Evolutionary conservation across 30 jellyfish, hydroid and myxozoan genomes (phyloP), one percentile per base, ranked within the genome.

Genomic region (Catostylus mosaicus): DNA sequence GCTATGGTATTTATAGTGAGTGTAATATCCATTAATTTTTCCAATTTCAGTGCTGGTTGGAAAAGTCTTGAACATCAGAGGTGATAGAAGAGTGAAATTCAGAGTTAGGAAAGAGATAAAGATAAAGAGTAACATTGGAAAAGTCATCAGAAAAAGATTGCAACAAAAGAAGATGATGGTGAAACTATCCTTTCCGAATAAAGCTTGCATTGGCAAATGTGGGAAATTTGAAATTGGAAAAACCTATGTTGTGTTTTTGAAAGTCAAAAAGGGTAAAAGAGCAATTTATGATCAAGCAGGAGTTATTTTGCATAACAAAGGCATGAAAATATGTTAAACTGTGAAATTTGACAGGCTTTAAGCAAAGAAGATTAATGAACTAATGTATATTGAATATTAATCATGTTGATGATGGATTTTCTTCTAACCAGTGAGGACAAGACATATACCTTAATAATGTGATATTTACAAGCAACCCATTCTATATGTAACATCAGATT

Each of bases 241-340:
- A 23, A 29, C 73, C 18, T 80, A 80, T 54, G 82, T 80, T 34
- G 69, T 80, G 62, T 80, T 80, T 57, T 11, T 80, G 67, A 80
- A 80, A 8, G 38, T 67, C 52, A 35, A 32, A 22, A 46, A 56
- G 24, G 90, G 90, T 10, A 80, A 67, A 56, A 80, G 40, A 33
- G 73, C 72, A 26, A 43, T 64, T 11, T 80, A 80, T 40, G 50
- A 54, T 27, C 77, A 64, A 36, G 78, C 90, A 14, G 90, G 90
- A 51, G 68, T 46, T 2, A 23, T 80, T n/a, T 70, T 71, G 29
- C 51, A 64, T 67, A 33, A 35, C 10, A 35, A 22, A 37, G 88
- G 88, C 24, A 56, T 76, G 78, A 76, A 59, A 59, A 62, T 76
- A 27, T 76, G 88, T 57, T 76, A 18, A 76, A 8, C 0, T 6